Evolutionary conservation across 2,888 invertebrate species (phyloP).

Genomic region (Temnothorax ravouxi): DNA sequence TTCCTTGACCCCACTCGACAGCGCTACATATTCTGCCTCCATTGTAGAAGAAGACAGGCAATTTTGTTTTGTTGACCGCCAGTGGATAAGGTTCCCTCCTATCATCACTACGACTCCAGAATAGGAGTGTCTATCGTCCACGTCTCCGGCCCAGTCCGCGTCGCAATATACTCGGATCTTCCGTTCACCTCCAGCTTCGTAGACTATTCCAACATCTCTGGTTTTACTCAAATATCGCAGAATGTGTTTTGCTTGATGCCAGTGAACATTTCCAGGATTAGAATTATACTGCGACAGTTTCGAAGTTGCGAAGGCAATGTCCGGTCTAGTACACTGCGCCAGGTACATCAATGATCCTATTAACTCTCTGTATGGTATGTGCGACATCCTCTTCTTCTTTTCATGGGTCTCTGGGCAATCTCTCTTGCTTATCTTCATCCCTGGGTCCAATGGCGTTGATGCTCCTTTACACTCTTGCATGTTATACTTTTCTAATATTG

Average conservation of each 20-base stretch:
- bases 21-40: constrained; percentile 18
- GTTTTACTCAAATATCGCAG: neutral
- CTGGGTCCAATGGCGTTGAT: neutral
- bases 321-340: constrained; percentile 14
- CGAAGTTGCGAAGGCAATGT: neutral
- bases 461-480: constrained; percentile 4
- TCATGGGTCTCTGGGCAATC: neutral
- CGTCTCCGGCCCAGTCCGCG: constrained; percentile 26
- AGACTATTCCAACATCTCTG: neutral
- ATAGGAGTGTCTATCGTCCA: constrained; percentile 25
- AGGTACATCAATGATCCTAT: constrained; percentile 36
- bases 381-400: neutral
- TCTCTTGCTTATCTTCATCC: neutral
- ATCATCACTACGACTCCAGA: neutral
- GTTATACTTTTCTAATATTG: neutral
- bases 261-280: constrained; percentile 9
- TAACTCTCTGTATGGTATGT: constrained; percentile 2
- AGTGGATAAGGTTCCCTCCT: neutral
- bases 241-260: constrained; percentile 19
- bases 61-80: constrained; percentile 16
- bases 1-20: constrained; percentile 12
- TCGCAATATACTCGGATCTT: constrained; percentile 4
- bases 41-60: constrained; percentile 5
- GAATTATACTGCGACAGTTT: constrained; percentile 21
- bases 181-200: neutral